Evolutionary conservation across 2,888 invertebrate genomes (phyloP).

Genomic region (Eurytoma californica): DNA sequence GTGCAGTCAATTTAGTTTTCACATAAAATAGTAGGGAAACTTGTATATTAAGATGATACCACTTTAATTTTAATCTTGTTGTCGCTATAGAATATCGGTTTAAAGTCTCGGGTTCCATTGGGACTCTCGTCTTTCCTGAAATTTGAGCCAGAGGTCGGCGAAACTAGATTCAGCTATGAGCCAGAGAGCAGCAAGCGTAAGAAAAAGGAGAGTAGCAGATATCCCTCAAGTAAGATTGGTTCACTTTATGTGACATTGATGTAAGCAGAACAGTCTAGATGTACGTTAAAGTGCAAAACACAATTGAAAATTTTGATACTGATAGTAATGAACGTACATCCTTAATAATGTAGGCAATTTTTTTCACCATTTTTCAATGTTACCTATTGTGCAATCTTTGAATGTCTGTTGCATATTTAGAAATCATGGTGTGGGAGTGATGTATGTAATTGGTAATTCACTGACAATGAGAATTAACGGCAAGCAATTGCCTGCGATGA

Average conservation of each 20-base stretch:
- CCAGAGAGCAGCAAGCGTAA: slow-evolving; percentile 8
- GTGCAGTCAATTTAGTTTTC: no score
- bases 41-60: background rate
- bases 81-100: slow-evolving; percentile 27
- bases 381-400: no score
- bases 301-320: background rate
- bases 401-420: no score
- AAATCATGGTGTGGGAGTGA: background rate
- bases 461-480: background rate
- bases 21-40: background rate
- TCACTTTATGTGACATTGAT: slow-evolving; percentile 38
- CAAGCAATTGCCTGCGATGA: background rate
- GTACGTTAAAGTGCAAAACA: no score
- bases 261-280: no score
- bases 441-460: slow-evolving; percentile 5
- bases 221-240: background rate
- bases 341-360: no score
- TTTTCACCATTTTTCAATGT: no score
- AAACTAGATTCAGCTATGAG: slow-evolving; percentile 1
- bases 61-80: slow-evolving; percentile 38
- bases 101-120: slow-evolving; percentile 23
- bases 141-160: slow-evolving; percentile 15
- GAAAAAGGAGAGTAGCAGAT: slow-evolving; percentile 14
- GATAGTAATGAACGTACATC: no score
- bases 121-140: slow-evolving; percentile 33